Evolutionary conservation across 2,888 invertebrate species (phyloP).

Genomic region (Deladenus siricidicola): DNA sequence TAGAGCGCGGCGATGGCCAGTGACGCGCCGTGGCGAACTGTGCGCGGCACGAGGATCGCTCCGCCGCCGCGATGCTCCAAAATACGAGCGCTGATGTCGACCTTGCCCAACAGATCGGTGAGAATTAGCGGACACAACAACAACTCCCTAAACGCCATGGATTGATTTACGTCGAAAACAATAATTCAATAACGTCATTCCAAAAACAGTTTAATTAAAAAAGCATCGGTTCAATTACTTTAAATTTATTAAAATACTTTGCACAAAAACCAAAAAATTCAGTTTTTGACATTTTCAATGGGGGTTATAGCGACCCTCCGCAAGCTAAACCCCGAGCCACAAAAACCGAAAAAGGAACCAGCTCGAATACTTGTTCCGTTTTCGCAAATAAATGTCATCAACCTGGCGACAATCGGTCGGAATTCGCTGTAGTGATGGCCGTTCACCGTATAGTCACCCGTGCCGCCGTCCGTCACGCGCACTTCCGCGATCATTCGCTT

Average conservation of each 20-base stretch:
- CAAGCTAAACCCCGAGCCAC: no score
- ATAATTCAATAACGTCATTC: no score
- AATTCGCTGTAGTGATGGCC: conserved; percentile 38
- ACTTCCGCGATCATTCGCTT: conserved; percentile 40
- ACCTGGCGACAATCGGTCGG: conserved; percentile 43
- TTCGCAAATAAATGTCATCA: no score
- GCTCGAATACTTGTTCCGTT: background rate
- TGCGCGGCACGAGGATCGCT: conserved; percentile 37
- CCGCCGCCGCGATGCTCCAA: conserved; percentile 30
- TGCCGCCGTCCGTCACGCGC: conserved; percentile 42
- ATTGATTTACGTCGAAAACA: no score
- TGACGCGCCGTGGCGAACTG: conserved; percentile 44
- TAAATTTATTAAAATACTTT: background rate
- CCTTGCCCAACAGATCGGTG: conserved; percentile 36
- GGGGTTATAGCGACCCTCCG: no score
- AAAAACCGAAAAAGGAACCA: no score
- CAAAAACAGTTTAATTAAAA: no score
- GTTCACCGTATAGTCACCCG: conserved; percentile 41
- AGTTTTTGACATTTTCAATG: no score
- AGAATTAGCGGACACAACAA: conserved; percentile 46
- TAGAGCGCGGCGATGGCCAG: conserved; percentile 45
- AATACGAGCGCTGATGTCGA: conserved; percentile 40
- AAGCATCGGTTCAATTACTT: no score
- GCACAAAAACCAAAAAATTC: conserved; percentile 9
- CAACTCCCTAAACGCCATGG: conserved; percentile 40